These are phyloP conservation scores for Notiomystis cincta DNA, from an alignment of 2,113 vertebrate genomes.

Conservation along the genomic window DNA sequence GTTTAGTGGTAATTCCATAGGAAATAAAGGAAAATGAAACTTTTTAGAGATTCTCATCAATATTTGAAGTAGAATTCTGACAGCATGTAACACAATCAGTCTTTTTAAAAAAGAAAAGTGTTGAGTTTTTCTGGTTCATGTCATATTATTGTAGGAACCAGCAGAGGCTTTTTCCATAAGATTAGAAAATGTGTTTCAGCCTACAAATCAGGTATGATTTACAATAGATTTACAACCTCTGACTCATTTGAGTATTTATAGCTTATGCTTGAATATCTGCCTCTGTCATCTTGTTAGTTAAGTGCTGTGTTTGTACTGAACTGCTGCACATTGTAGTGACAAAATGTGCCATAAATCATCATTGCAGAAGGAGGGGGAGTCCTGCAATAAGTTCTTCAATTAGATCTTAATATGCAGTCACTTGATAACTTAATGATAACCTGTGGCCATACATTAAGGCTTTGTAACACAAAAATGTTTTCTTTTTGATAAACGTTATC, in stretches of 20 bases:
- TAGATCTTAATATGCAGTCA: constrained; percentile 31
- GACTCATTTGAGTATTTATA: constrained; percentile 59
- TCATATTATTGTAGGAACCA: background rate
- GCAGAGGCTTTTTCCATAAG: background rate
- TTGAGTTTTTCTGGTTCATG: background rate
- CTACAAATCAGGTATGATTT: constrained; percentile 34
- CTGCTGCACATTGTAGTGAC: constrained; percentile 12
- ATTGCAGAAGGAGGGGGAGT: background rate
- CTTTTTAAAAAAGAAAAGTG: background rate
- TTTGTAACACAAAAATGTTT: constrained; percentile 21
- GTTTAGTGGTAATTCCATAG: background rate
- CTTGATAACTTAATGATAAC: constrained; percentile 46
- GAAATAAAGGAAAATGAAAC: background rate
- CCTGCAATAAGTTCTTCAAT: constrained; percentile 37
- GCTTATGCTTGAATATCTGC: constrained; percentile 36
- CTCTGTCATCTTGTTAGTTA: constrained; percentile 46
- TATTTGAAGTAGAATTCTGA: background rate
- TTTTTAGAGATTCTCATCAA: background rate
- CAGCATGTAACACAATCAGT: background rate
- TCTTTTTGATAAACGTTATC: constrained; percentile 14
- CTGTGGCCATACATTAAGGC: background rate
- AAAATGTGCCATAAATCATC: constrained; percentile 51
- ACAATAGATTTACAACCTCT: constrained; percentile 11
- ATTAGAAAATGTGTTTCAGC: background rate
- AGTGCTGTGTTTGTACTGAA: constrained; percentile 40